A percentile compares a stretch with the other conserved stretches of the same genome.
Conservation (phyloP, 2,888 invertebrate species). For the Thereva nobilitata region DNA sequence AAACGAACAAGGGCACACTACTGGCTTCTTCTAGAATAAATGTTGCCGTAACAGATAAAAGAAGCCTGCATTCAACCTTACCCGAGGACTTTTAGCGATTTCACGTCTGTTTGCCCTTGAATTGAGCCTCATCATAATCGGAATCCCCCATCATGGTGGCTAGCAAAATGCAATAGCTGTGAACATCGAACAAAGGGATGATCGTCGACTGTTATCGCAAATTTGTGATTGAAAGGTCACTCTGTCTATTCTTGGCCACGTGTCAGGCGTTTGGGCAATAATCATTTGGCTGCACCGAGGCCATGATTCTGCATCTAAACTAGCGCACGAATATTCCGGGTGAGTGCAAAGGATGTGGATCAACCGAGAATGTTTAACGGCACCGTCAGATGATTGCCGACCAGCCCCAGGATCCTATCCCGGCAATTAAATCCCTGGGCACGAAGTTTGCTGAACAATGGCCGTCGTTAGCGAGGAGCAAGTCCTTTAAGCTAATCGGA, state of each 20-base stretch:
- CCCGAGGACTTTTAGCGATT: constrained; percentile 12
- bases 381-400: constrained; percentile 13
- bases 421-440: constrained; percentile 18
- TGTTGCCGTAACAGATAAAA: constrained; percentile 9
- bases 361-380: constrained; percentile 12
- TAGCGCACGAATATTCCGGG: neutral
- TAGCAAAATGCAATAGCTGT: neutral
- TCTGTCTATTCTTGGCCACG: constrained; percentile 40
- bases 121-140: constrained; percentile 14
- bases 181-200: constrained; percentile 19
- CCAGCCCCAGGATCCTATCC: constrained; percentile 3
- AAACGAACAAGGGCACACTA: neutral
- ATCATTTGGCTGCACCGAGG: constrained; percentile 17
- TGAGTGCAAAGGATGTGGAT: neutral
- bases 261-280: constrained; percentile 40
- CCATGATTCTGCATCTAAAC: neutral
- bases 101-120: constrained; percentile 28
- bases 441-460: constrained; percentile 15
- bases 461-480: constrained; percentile 25
- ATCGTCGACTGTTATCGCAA: constrained; percentile 32
- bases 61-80: neutral
- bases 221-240: constrained; percentile 38
- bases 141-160: too few species aligned
- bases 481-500: constrained; percentile 36
- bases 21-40: neutral